Percentiles rank a stretch among this genome's conserved stretches.
Conservation (phyloP, 2,888 invertebrate genomes). For the Tinea trinotella region DNA sequence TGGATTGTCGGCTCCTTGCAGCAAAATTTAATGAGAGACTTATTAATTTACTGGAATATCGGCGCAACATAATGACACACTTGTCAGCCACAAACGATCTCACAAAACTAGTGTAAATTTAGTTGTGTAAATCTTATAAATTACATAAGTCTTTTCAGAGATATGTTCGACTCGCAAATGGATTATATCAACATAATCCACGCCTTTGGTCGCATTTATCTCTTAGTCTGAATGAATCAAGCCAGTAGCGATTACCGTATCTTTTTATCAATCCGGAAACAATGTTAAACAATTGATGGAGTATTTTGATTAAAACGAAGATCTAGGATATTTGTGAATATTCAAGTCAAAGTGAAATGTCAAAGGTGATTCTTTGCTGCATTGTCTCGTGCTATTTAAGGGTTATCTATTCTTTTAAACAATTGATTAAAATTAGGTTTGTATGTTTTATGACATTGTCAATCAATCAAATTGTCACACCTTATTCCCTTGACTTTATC, state of each 20-base stretch:
- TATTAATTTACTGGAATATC: constrained; percentile 9
- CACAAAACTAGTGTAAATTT: background rate
- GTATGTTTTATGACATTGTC: no score
- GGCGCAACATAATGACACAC: background rate
- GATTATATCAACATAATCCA: background rate
- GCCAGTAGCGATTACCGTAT: background rate
- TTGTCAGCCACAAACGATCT: background rate
- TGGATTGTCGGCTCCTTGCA: constrained; percentile 15
- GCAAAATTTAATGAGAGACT: constrained; percentile 12
- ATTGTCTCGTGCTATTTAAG: background rate
- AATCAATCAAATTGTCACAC: no score
- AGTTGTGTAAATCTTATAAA: background rate
- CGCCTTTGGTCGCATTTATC: background rate
- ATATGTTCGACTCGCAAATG: background rate
- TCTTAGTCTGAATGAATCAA: background rate
- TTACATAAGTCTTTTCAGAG: constrained; percentile 5
- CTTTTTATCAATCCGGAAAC: background rate
- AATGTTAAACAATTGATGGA: background rate
- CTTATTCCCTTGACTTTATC: no score
- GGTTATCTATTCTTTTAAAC: background rate
- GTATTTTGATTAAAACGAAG: background rate
- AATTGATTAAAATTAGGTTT: background rate
- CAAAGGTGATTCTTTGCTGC: background rate
- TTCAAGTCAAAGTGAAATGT: background rate
- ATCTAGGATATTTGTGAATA: background rate